Evolutionary conservation across 30 jellyfish, hydroid and myxozoan genomes (phyloP).

Genomic region (Hydra vulgaris): DNA sequence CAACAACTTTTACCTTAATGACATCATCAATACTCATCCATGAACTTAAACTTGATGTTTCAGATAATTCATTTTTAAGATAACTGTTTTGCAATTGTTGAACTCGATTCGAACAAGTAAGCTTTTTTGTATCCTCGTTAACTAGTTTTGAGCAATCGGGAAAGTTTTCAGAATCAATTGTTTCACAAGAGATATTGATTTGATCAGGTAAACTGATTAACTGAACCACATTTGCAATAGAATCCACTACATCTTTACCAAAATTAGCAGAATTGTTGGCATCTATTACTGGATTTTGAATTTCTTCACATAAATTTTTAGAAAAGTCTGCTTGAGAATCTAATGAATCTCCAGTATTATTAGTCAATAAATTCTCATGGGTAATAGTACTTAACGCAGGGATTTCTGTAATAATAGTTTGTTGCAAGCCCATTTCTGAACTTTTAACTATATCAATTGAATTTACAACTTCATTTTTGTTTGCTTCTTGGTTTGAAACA

Average conservation of each 20-base stretch:
- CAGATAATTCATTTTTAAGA: slow-evolving; percentile 35
- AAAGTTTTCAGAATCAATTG: neutral
- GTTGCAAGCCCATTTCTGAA: too few relatives aligned
- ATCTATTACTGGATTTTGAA: neutral
- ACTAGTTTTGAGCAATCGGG: neutral
- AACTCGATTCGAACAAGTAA: neutral
- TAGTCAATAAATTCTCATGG: neutral
- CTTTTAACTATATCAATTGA: too few relatives aligned
- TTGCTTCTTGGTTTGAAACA: too few relatives aligned
- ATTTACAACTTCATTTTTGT: too few relatives aligned
- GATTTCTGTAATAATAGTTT: too few relatives aligned
- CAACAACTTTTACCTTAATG: slow-evolving; percentile 43
- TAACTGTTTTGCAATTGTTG: slow-evolving; percentile 1
- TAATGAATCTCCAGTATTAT: too few relatives aligned
- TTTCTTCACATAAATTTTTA: neutral
- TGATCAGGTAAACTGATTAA: neutral
- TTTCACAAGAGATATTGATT: neutral
- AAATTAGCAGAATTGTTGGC: neutral
- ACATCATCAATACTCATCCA: slow-evolving; percentile 82
- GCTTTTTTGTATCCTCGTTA: neutral
- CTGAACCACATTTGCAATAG: neutral
- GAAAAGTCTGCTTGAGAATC: neutral
- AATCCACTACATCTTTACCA: neutral
- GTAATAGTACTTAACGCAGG: too few relatives aligned
- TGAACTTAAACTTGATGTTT: slow-evolving; percentile 65